These are phyloP conservation scores for Azorinus chamasolen DNA, from an alignment of 2,888 invertebrate genomes.

Conservation along the genomic window DNA sequence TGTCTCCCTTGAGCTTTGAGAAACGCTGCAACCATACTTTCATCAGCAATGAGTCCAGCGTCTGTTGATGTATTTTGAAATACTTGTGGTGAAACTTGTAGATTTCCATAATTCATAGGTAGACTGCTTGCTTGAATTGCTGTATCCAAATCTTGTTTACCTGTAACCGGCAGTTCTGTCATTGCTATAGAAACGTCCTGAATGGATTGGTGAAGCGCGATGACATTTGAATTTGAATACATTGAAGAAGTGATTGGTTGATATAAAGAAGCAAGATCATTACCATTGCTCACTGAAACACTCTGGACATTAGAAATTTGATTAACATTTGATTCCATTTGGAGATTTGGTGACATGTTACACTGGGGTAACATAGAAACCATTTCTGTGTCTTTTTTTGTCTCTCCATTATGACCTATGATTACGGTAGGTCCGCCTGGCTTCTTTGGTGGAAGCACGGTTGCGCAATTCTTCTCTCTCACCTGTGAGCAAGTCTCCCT, in stretches of 20 bases:
- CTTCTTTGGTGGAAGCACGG: not conserved
- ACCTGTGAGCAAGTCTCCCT: slow-evolving; percentile 12
- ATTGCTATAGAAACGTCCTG: not conserved
- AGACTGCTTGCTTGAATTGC: too few species aligned
- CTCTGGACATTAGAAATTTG: too few species aligned
- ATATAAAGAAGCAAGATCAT: not conserved
- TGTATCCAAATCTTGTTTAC: too few species aligned
- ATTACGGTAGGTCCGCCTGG: not conserved
- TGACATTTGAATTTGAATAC: not conserved
- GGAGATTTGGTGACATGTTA: too few species aligned
- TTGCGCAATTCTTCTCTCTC: not conserved
- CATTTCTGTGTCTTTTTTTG: not conserved
- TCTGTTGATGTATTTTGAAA: too few species aligned
- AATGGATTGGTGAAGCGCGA: not conserved
- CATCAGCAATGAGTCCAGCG: not conserved
- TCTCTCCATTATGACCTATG: not conserved
- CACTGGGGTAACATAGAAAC: too few species aligned
- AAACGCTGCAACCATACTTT: slow-evolving; percentile 2
- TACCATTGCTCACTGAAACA: not conserved
- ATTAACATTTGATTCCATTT: too few species aligned
- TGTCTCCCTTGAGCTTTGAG: slow-evolving; percentile 5
- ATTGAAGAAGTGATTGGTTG: not conserved
- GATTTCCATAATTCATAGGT: too few species aligned
- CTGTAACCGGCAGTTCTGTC: too few species aligned
- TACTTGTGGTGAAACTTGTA: too few species aligned